Percentiles rank a stretch among this genome's conserved stretches.
Evolutionary conservation across 2,113 vertebrate species (phyloP).

Genomic region (Amblyornis subalaris): DNA sequence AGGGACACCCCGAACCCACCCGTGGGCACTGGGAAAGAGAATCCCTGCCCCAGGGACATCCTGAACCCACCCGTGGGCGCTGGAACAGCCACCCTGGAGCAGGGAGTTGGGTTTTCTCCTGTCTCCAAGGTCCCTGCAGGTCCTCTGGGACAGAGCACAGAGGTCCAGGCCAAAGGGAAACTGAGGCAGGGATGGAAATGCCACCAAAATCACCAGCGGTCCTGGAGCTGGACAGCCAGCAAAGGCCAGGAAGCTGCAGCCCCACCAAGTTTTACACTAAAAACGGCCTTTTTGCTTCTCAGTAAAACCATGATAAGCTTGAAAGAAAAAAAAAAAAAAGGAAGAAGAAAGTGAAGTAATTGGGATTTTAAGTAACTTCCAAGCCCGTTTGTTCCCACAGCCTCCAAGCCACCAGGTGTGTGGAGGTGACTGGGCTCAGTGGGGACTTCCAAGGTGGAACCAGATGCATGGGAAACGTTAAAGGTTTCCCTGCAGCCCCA

Average conservation of each 20-base stretch:
- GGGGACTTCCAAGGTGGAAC: background rate
- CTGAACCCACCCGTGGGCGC: background rate
- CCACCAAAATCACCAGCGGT: background rate
- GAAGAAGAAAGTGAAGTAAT: background rate
- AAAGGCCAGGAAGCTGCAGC: background rate
- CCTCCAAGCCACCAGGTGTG: background rate
- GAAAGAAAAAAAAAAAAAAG: background rate
- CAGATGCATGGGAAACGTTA: background rate
- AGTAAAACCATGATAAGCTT: background rate
- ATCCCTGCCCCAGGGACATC: too few species aligned
- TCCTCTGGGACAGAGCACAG: background rate
- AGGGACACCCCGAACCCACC: too few species aligned
- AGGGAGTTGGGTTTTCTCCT: background rate
- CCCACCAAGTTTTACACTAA: background rate
- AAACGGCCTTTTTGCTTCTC: background rate
- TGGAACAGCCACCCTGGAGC: background rate
- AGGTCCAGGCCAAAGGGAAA: background rate
- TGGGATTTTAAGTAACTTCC: slow-evolving; percentile 11
- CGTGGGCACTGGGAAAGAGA: background rate
- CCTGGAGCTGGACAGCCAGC: background rate
- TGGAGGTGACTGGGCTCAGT: background rate
- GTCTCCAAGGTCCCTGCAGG: background rate
- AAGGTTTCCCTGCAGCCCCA: background rate
- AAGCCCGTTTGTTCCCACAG: background rate
- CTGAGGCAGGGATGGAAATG: background rate